Conservation (phyloP, 30 jellyfish, hydroid and myxozoan genomes). For the Pseudorhiza aurosa region DNA sequence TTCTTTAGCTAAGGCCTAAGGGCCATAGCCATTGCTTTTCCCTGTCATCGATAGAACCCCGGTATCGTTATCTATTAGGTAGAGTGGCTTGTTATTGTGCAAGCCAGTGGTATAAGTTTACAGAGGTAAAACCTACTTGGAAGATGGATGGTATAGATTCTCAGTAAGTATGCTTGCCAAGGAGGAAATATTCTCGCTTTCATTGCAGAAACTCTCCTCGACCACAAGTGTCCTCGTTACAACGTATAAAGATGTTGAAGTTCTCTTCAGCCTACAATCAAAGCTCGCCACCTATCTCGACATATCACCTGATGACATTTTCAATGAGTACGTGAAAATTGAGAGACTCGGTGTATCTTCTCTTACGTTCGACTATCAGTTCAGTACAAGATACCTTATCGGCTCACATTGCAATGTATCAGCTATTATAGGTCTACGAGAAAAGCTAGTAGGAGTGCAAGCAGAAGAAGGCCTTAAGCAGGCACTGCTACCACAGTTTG, state of each 20-base stretch:
- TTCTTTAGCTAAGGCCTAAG: no score
- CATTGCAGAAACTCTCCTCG: constrained; percentile 36
- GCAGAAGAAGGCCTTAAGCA: constrained; percentile 39
- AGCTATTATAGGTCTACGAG: constrained; percentile 53
- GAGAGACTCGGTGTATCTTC: constrained; percentile 40
- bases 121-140: no score
- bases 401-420: constrained; percentile 50
- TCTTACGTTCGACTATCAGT: constrained; percentile 40
- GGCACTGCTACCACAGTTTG: constrained; percentile 51
- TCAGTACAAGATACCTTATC: constrained; percentile 56
- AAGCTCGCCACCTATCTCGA: constrained; percentile 40
- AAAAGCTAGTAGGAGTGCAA: constrained; percentile 44
- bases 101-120: no score
- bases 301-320: constrained; percentile 16
- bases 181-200: no score
- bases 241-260: constrained; percentile 49
- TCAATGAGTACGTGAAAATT: constrained; percentile 30
- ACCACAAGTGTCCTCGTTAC: constrained; percentile 46
- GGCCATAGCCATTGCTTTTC: no score
- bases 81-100: no score
- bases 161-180: no score
- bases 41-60: no score
- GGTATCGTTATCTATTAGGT: no score
- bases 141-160: no score
- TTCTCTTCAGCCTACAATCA: constrained; percentile 61